phyloP scores from a whole-genome alignment of 2,888 invertebrate genomes.

The Lampropteryx suffumata region DNA sequence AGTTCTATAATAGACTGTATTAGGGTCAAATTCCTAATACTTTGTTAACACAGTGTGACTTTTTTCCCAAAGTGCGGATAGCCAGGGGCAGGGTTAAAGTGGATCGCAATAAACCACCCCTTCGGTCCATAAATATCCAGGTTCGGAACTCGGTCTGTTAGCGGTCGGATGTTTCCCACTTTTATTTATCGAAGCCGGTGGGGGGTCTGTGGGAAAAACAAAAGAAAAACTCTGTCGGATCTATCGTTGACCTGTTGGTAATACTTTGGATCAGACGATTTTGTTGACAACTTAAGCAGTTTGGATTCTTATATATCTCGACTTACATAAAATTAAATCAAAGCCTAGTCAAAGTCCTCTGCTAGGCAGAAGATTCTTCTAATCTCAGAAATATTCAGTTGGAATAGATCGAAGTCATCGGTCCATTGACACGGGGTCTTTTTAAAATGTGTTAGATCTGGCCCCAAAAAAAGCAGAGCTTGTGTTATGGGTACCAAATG shows the following conservation, averaged over 20 bases:
- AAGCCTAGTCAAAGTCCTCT: too few species aligned
- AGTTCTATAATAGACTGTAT: too few species aligned
- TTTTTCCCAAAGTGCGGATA: constrained; percentile 65
- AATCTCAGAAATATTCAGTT: too few species aligned
- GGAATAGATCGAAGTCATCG: too few species aligned
- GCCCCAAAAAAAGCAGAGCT: too few species aligned
- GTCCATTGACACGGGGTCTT: too few species aligned
- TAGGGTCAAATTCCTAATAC: neutral
- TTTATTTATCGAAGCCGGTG: constrained; percentile 70
- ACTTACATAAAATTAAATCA: too few species aligned
- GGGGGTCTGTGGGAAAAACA: constrained; percentile 44
- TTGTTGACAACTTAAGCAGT: too few species aligned
- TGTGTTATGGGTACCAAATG: too few species aligned
- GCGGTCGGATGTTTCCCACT: constrained; percentile 73
- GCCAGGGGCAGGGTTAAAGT: constrained; percentile 80
- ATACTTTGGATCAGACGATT: neutral
- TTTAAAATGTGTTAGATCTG: too few species aligned
- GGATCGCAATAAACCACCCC: constrained; percentile 78
- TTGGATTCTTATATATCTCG: too few species aligned
- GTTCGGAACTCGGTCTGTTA: constrained; percentile 76
- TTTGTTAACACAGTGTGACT: constrained; percentile 47
- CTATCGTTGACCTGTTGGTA: constrained; percentile 16
- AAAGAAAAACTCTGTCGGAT: constrained; percentile 21
- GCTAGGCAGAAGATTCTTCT: too few species aligned
- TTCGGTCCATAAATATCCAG: constrained; percentile 79